phyloP scores from a whole-genome alignment of 2,113 vertebrate species.

The Cygnus atratus region DNA sequence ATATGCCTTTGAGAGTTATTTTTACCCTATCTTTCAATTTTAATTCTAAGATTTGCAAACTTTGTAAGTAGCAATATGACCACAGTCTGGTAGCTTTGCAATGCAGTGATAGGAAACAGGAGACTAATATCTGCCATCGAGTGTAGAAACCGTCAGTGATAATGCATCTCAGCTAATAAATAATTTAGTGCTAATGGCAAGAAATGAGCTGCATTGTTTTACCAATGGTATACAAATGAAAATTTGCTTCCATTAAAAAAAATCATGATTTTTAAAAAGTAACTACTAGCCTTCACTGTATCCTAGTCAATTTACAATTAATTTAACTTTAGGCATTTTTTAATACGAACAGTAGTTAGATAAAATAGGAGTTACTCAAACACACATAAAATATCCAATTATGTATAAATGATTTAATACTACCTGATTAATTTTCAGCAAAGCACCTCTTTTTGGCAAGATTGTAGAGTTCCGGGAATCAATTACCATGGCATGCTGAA shows the following conservation, averaged over 20 bases:
- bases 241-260: neutral
- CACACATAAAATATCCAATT: neutral
- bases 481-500: slow-evolving; percentile 89
- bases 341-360: neutral
- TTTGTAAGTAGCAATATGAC: neutral
- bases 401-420: rapidly evolving
- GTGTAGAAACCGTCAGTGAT: neutral
- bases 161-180: neutral
- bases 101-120: neutral
- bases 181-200: neutral
- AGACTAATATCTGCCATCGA: neutral
- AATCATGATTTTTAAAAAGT: neutral
- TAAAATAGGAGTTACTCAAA: neutral
- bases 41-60: neutral
- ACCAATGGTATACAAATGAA: neutral
- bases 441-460: slow-evolving; percentile 87
- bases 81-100: neutral
- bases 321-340: neutral
- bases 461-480: slow-evolving; percentile 94
- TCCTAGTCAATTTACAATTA: neutral
- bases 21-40: neutral
- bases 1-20: neutral
- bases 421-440: slow-evolving; percentile 95
- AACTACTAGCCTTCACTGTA: neutral
- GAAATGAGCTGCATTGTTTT: neutral